Conservation (phyloP, 2,113 vertebrate species). For the Rallus limicola region DNA sequence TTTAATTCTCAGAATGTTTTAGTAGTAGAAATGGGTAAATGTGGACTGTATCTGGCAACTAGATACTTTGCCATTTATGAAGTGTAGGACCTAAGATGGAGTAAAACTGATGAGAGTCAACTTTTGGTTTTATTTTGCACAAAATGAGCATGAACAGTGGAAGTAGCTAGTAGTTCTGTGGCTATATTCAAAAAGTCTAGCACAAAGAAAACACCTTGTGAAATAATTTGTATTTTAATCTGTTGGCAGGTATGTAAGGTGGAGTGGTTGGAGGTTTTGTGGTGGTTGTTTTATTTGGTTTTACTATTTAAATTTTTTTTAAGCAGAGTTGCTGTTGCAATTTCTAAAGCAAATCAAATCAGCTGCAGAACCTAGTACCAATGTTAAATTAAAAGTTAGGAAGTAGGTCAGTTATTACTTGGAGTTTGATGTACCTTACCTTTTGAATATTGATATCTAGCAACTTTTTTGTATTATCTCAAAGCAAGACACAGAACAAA, state of each 20-base stretch:
- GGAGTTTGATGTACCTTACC: background rate
- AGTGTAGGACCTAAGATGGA: background rate
- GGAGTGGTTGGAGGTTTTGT: background rate
- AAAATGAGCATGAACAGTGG: background rate
- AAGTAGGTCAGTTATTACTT: background rate
- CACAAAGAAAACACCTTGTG: background rate
- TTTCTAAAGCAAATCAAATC: background rate
- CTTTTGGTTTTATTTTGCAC: background rate
- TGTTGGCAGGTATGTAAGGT: background rate
- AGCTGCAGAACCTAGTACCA: background rate
- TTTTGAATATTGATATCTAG: background rate
- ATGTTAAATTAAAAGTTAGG: background rate
- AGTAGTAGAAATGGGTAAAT: background rate
- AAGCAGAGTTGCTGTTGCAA: background rate
- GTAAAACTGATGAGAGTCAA: background rate
- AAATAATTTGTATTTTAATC: background rate
- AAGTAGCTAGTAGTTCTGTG: background rate
- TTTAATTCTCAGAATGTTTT: background rate
- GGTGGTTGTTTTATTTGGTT: background rate
- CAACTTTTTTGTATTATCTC: background rate
- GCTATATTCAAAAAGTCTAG: background rate
- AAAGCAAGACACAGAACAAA: background rate
- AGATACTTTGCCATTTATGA: background rate
- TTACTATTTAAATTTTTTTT: background rate
- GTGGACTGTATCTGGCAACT: background rate